Percentiles rank a stretch among this genome's conserved stretches.
phyloP scores from a whole-genome alignment of 2,888 invertebrate genomes.

The Mesorhabditis belari region DNA sequence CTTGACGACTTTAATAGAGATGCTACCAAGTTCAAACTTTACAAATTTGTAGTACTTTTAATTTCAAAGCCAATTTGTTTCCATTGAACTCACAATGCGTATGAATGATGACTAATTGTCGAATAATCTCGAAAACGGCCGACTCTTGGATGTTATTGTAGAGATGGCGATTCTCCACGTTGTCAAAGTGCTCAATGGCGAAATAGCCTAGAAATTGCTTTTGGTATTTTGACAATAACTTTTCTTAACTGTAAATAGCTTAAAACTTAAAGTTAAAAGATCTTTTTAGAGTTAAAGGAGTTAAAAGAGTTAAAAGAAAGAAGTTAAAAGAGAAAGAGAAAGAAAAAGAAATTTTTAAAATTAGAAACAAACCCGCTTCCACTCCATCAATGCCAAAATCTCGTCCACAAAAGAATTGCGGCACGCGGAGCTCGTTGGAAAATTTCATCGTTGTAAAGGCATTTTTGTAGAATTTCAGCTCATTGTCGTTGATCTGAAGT shows the following conservation, averaged over 20 bases:
- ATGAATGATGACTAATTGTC: background rate
- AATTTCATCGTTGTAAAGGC: background rate
- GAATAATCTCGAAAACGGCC: background rate
- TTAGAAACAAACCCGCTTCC: background rate
- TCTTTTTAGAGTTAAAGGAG: too few relatives aligned
- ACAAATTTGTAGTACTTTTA: too few relatives aligned
- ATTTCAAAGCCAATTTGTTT: too few relatives aligned
- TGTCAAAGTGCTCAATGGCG: background rate
- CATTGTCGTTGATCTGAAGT: background rate
- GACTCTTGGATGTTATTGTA: background rate
- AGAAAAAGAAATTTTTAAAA: too few relatives aligned
- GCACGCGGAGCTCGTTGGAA: background rate
- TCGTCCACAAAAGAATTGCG: background rate
- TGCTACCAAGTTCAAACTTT: too few relatives aligned
- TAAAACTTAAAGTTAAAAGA: too few relatives aligned
- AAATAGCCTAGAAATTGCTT: too few relatives aligned
- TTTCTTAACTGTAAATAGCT: too few relatives aligned
- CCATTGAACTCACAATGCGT: background rate
- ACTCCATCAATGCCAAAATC: background rate
- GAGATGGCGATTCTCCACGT: background rate
- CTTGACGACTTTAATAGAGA: too few relatives aligned
- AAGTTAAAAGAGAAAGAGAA: too few relatives aligned
- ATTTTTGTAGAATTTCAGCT: background rate
- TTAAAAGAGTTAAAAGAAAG: too few relatives aligned
- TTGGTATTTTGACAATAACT: background rate